Evolutionary conservation across 2,888 invertebrate species (phyloP), one percentile per base, ranked within the genome.

Genomic region (Platycnemis pennipes): DNA sequence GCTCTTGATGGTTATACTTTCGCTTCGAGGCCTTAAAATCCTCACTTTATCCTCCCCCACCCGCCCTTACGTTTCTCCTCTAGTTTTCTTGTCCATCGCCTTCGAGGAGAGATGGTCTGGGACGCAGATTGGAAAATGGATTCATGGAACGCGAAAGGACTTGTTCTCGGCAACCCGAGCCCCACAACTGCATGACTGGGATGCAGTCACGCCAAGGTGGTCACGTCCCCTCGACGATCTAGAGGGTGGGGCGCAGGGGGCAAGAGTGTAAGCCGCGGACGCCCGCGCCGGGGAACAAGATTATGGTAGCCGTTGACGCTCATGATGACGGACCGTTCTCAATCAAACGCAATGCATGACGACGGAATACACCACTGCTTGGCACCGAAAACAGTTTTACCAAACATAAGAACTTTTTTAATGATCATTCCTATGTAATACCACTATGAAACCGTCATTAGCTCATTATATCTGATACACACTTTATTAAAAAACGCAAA

Each of bases 71-170:
- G 26, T 63, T 63, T 13, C 77, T 77, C 77, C 3, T 77, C 77
- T 2, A 77, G 11, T 37, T 37, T 3, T 77, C 16, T 77, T 77
- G 37, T n/a, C 77, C 37, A 3, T 13, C 77, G 31, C 77, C 77
- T 1, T 37, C 77, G 19, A 63, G 77, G 37, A 13, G 37, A 77
- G 16, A 77, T 77, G 77, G 2, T 77, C 37, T 77, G 37, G 37
- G 77, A 77, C 77, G 37, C 26, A 13, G 77, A 77, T 77, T 11
- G 77, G 77, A 37, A 77, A 77, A 77, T 77, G 37, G 77, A 77
- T 77, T 77, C 77, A 8, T 2, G 77, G 77, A 77, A 77, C 77
- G 77, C 77, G 77, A 77, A 77, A 37, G 77, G 77, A 77, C 77
- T 37, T 37, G 77, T 77, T 77, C 77, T 13, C 77, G 37, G 77